Conservation (phyloP, 2,797 vertebrate species). For the Enteromius trimaculatus region DNA sequence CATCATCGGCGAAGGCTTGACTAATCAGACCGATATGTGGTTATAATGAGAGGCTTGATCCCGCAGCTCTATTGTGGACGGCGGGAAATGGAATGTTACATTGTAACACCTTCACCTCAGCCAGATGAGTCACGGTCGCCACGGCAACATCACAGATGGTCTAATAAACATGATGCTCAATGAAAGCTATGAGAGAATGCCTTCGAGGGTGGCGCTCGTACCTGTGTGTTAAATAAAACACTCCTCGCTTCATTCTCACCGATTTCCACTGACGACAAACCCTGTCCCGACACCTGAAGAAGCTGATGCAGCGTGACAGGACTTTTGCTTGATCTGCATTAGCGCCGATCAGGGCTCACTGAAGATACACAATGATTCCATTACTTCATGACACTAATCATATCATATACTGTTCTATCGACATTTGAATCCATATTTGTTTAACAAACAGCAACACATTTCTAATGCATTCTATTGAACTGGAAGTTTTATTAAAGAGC, state of each 20-base stretch:
- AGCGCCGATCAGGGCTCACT: background rate
- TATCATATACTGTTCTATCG: background rate
- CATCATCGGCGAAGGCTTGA: background rate
- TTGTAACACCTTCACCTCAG: background rate
- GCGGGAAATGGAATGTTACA: background rate
- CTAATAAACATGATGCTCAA: background rate
- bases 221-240: slow-evolving; percentile 16
- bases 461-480: background rate
- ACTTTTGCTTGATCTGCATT: background rate
- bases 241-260: background rate
- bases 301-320: background rate
- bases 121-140: slow-evolving; percentile 25
- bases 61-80: slow-evolving; percentile 12
- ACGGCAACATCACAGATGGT: slow-evolving; percentile 1
- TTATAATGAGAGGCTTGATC: slow-evolving; percentile 1
- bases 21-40: background rate
- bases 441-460: background rate
- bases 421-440: too few species aligned
- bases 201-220: slow-evolving; percentile 37
- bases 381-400: background rate
- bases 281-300: background rate
- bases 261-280: background rate
- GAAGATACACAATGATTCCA: background rate
- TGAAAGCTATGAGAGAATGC: slow-evolving; percentile 38
- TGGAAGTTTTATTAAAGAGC: background rate